Evolutionary conservation across 2,888 invertebrate species (phyloP).

Genomic region (Drepana falcataria): DNA sequence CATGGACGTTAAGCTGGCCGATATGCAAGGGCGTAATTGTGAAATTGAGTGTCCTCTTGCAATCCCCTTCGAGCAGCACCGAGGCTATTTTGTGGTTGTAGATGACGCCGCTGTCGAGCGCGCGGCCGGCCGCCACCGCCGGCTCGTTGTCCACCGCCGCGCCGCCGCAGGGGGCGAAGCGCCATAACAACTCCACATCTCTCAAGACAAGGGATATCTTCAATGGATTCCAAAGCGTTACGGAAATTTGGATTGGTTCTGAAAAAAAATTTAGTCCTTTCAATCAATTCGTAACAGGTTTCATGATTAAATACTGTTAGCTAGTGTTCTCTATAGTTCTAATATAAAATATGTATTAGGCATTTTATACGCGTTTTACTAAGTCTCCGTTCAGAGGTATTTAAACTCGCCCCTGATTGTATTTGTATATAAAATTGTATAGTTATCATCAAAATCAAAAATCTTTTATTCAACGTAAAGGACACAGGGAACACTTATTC

Average conservation of each 20-base stretch:
- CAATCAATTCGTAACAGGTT: not conserved
- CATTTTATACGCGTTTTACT: too few relatives aligned
- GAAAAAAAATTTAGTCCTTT: slow-evolving; percentile 28
- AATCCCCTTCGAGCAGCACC: slow-evolving; percentile 77
- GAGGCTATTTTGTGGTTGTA: slow-evolving; percentile 78
- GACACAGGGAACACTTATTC: too few relatives aligned
- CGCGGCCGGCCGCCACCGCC: slow-evolving; percentile 41
- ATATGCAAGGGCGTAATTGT: slow-evolving; percentile 85
- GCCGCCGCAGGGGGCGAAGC: slow-evolving; percentile 58
- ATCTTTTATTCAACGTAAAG: too few relatives aligned
- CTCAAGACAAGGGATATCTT: slow-evolving; percentile 84
- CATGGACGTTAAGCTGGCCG: slow-evolving; percentile 86
- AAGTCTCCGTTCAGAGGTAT: too few relatives aligned
- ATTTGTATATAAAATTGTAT: too few relatives aligned
- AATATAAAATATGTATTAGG: too few relatives aligned
- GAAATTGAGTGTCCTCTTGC: slow-evolving; percentile 82
- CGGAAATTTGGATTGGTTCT: slow-evolving; percentile 89
- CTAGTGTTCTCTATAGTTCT: too few relatives aligned
- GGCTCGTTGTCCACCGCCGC: slow-evolving; percentile 54
- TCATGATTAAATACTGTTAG: too few relatives aligned
- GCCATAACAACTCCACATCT: slow-evolving; percentile 86
- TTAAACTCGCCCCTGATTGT: too few relatives aligned
- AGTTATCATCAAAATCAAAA: too few relatives aligned
- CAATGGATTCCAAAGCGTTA: slow-evolving; percentile 87
- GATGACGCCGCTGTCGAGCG: slow-evolving; percentile 60